Conservation (phyloP, 2,888 invertebrate genomes). For the Theretra japonica region DNA sequence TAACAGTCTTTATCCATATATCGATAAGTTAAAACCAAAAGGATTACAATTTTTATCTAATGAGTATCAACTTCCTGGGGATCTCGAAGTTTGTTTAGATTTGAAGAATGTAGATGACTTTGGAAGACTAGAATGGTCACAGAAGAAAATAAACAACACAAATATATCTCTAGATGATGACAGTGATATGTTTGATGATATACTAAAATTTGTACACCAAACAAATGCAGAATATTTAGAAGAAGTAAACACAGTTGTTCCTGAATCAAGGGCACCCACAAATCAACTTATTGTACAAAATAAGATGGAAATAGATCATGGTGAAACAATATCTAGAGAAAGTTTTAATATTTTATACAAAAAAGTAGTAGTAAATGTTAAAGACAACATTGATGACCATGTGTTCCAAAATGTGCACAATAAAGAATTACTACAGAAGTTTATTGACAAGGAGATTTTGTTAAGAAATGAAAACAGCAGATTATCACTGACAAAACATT, state of each 20-base stretch:
- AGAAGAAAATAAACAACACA: conserved; percentile 54
- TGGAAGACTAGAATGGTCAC: conserved; percentile 70
- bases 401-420: conserved; percentile 59
- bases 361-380: conserved; percentile 38
- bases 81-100: conserved; percentile 79
- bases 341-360: conserved; percentile 49
- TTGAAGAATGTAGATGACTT: conserved; percentile 74
- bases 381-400: conserved; percentile 45
- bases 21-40: conserved; percentile 66
- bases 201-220: conserved; percentile 67
- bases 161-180: conserved; percentile 54
- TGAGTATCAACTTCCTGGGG: conserved; percentile 70
- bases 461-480: conserved; percentile 62
- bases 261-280: conserved; percentile 31
- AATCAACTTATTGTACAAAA: conserved; percentile 31
- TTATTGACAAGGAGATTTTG: conserved; percentile 67
- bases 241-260: conserved; percentile 30
- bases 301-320: conserved; percentile 51
- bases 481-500: conserved; percentile 66
- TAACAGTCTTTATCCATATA: conserved; percentile 66
- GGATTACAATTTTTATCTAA: conserved; percentile 80
- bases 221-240: conserved; percentile 53
- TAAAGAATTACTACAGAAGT: conserved; percentile 56
- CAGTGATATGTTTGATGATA: conserved; percentile 61
- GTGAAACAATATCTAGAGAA: conserved; percentile 59